A percentile compares a stretch with the other conserved stretches of the same genome.
phyloP scores from a whole-genome alignment of 2,888 invertebrate species.

The Trissolcus japonicus region DNA sequence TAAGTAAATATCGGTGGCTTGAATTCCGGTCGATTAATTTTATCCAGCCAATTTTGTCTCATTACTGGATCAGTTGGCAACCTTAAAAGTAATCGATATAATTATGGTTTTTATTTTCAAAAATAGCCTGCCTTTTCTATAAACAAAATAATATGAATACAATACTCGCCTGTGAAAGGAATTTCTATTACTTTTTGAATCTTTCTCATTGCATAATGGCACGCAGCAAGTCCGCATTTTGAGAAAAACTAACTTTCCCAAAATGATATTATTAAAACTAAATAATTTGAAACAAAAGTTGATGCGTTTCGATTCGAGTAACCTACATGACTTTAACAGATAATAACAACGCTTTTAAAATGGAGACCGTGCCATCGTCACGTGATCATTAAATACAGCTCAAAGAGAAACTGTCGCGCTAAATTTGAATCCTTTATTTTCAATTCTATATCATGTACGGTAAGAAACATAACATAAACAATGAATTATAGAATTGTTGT shows the following conservation, averaged over 20 bases:
- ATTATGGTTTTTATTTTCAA: too few species aligned
- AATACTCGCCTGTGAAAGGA: constrained; percentile 29
- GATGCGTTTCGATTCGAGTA: neutral
- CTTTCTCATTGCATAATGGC: constrained; percentile 27
- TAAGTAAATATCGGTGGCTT: constrained; percentile 6
- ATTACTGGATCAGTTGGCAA: neutral
- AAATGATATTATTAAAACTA: too few species aligned
- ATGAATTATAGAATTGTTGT: constrained; percentile 3
- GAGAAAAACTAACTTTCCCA: too few species aligned
- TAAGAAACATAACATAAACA: too few species aligned
- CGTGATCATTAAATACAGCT: constrained; percentile 3
- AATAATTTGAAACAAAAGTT: neutral
- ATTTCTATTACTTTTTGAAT: constrained; percentile 25
- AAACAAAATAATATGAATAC: neutral
- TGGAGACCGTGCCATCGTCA: constrained; percentile 27
- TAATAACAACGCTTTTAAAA: constrained; percentile 23
- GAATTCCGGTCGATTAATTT: constrained; percentile 21
- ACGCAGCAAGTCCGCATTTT: constrained; percentile 31
- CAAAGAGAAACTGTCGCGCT: neutral
- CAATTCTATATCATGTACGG: too few species aligned
- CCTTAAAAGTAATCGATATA: too few species aligned
- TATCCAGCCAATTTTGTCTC: constrained; percentile 4
- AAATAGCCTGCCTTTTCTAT: too few species aligned
- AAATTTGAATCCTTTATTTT: constrained; percentile 1
- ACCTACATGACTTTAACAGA: constrained; percentile 9